These are phyloP conservation scores for Pherbina coryleti DNA, from an alignment of 2,888 invertebrate genomes.

Conservation along the genomic window DNA sequence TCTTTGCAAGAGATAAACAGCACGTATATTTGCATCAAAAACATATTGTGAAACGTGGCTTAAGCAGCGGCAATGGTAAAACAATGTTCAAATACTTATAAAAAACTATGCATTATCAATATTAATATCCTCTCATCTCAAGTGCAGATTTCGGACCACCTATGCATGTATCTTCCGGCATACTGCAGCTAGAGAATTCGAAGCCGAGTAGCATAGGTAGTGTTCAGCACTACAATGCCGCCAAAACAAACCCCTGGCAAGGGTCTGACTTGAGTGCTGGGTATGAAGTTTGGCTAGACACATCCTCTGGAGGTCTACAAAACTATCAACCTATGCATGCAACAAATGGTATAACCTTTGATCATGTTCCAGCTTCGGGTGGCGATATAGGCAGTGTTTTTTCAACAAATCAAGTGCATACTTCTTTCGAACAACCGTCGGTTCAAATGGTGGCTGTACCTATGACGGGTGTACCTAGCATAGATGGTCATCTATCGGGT, in stretches of 20 bases:
- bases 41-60: constrained; percentile 38
- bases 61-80: constrained; percentile 46
- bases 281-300: constrained; percentile 43
- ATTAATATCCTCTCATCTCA: neutral
- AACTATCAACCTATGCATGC: constrained; percentile 33
- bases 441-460: no score
- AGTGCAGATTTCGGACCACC: constrained; percentile 53
- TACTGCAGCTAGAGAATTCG: constrained; percentile 51
- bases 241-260: constrained; percentile 38
- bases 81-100: neutral
- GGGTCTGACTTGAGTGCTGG: constrained; percentile 31
- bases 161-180: constrained; percentile 56
- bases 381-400: constrained; percentile 12
- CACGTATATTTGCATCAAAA: neutral
- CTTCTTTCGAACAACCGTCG: constrained; percentile 17
- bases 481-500: constrained; percentile 35
- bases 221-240: constrained; percentile 1
- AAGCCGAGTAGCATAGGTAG: constrained; percentile 37
- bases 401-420: neutral
- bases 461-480: neutral
- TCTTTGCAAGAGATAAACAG: neutral
- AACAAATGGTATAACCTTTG: neutral
- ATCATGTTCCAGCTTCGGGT: constrained; percentile 7
- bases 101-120: neutral
- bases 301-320: constrained; percentile 1